Conservation (phyloP, 2,113 vertebrate genomes). For the Cephalophus harveyi region DNA sequence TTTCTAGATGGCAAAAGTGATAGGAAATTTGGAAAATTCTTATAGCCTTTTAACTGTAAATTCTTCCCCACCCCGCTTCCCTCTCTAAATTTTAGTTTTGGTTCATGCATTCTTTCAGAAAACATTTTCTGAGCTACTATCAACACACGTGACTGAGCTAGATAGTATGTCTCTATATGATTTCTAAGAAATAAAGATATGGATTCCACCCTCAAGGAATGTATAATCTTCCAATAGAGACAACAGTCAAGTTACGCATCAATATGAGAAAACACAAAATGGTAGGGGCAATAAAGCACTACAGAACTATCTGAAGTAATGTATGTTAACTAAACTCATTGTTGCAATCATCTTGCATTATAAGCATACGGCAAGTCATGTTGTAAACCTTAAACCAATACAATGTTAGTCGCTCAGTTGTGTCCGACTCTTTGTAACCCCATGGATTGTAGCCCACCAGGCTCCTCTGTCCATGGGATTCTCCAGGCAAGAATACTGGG, state of each 20-base stretch:
- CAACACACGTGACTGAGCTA: background rate
- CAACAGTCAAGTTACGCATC: background rate
- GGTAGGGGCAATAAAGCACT: background rate
- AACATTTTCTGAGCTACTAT: background rate
- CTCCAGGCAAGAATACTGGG: background rate
- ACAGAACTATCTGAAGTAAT: background rate
- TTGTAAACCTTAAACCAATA: background rate
- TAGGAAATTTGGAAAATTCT: background rate
- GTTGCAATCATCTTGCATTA: background rate
- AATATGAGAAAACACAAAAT: conserved; percentile 26
- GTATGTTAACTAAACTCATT: background rate
- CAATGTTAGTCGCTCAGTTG: background rate
- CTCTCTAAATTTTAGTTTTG: conserved; percentile 9
- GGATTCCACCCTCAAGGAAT: background rate
- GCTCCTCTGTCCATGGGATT: background rate
- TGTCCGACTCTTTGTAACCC: background rate
- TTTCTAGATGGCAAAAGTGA: conserved; percentile 3
- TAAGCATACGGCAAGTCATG: background rate
- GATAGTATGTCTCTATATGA: background rate
- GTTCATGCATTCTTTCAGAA: conserved; percentile 11
- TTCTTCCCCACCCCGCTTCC: background rate
- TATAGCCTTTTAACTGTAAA: conserved; percentile 14
- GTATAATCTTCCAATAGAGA: background rate
- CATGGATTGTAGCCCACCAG: background rate
- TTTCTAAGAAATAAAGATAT: conserved; percentile 35